Evolutionary conservation across 2,888 invertebrate genomes (phyloP), one percentile per base, ranked within the genome.

Genomic region (Eumerus sabulonum): DNA sequence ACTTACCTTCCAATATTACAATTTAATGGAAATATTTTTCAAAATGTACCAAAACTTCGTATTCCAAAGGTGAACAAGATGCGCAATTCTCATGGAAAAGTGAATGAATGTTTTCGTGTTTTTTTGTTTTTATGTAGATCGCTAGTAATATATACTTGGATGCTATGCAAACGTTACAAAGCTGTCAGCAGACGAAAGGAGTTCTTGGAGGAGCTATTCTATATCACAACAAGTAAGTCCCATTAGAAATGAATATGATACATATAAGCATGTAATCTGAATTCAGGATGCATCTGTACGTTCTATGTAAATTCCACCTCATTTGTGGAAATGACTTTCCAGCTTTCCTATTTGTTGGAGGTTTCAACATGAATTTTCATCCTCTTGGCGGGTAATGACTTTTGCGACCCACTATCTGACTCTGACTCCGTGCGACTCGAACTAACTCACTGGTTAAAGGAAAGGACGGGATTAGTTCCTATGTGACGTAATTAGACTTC

Each of bases 1-100:
- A 94, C 95, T n/a, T 96, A 96, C 88, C 91, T 97, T 60, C 96
- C 96, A 17, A 93, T 96, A 85, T 90, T 96, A 77, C 94, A 95
- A 86, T 94, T 94, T 84, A 94, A 94, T 53, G 94, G 95, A 54
- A 95, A 95, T 87, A 92, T 95, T 82, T 96, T 97, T 88, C 94
- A 95, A 82, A 92, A 95, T 84, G 92, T 95, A 83, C 95, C 96
- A 12, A 93, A 94, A 87, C 90, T 96, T 81, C 93, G 93, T 85
- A 91, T 96, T 84, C 95, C 96, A 12, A 96, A 95, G 92, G 95
- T 95, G 85, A 86, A 83, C 56, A n/a, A n/a, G 9, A 12, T 56
- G 63, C 27, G 38, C 27, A 42, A n/a, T n/a, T n/a, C 17, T n/a
- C 53, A 38, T 14, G 16, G 64, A 11, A 27, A 36, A 11, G 11